Base-by-base conservation (phyloP, 2,888 invertebrate genomes). In the Stenodera caucasica region DNA sequence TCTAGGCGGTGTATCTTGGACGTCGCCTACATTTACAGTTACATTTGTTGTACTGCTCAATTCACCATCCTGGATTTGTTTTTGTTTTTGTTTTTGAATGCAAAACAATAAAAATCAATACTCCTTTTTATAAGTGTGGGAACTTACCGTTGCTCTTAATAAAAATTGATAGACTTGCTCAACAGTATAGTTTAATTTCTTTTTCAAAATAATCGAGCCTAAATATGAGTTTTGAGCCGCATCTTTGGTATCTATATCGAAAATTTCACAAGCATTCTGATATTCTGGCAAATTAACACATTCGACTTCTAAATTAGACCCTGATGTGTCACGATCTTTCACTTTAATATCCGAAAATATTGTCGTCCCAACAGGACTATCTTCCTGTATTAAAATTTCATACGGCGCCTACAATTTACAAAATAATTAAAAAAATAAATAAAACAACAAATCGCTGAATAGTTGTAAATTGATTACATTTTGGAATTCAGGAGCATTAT, bases 1-100 rank as follows among this genome's bases (percentile, higher is more conserved):
- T 57, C 90, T 86, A 0, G 95, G 95, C 0, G 94, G 92, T 0
- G 88, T 90, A 78, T 95, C 93, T 82, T 95, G 95, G 0, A 94
- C 88, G 75, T 95, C 94, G 62, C 87, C 85, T 0, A 96, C 90
- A 66, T 89, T 88, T 26, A 94, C 87, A 72, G 90, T 89, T 12
- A 94, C 89, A 53, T 86, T 87, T 0, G 90, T 88, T 11, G 87
- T 86, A 0, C 89, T 88, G 70, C 88, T 88, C 69, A 91, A 86
- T 11, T 84, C 83, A 0, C 94, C 94, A 76, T 95, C 95, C 92
- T 93, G 71, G 49, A 75, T 74, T 37, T 15, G n/a, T n/a, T n/a
- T n/a, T n/a, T n/a, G n/a, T n/a, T n/a, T n/a, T n/a, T n/a, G n/a
- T n/a, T 45, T 21, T 55, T 8, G 23, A 23, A n/a, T 15, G 12